Conservation (phyloP, 2,888 invertebrate species). For the Myopa testacea region DNA sequence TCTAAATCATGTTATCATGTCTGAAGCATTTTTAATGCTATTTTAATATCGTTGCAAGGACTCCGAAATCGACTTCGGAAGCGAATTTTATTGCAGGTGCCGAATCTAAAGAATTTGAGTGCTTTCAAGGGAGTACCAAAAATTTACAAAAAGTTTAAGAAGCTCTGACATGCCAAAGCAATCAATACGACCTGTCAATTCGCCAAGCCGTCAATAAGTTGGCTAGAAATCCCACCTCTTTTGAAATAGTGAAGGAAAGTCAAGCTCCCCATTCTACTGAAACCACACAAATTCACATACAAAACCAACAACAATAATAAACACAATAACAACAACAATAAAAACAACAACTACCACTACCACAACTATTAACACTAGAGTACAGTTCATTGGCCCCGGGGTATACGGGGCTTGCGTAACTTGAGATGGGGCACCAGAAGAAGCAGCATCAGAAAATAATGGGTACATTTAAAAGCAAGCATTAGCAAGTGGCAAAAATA, state of each 20-base stretch:
- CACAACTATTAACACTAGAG: not conserved
- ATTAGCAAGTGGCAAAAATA: slow-evolving; percentile 25
- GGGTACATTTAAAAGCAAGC: not conserved
- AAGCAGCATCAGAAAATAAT: not conserved
- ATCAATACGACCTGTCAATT: too few species aligned
- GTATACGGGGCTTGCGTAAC: not conserved
- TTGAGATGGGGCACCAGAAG: not conserved
- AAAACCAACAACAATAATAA: not conserved
- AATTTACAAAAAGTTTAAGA: too few species aligned
- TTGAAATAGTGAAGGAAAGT: not conserved
- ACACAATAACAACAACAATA: not conserved
- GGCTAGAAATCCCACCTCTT: not conserved
- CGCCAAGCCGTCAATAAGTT: too few species aligned
- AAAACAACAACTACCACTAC: not conserved
- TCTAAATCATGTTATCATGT: too few species aligned
- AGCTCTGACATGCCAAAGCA: too few species aligned
- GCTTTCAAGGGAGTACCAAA: too few species aligned
- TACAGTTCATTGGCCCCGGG: not conserved
- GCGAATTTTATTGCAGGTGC: too few species aligned
- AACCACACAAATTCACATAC: not conserved
- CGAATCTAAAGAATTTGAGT: too few species aligned
- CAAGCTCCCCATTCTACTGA: not conserved
- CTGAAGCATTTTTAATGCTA: too few species aligned
- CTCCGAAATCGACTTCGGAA: too few species aligned
- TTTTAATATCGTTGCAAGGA: too few species aligned